A percentile compares a stretch with the other conserved stretches of the same genome.
phyloP scores from a whole-genome alignment of 1,140 invertebrate genomes.

The Brachionus calyciflorus region DNA sequence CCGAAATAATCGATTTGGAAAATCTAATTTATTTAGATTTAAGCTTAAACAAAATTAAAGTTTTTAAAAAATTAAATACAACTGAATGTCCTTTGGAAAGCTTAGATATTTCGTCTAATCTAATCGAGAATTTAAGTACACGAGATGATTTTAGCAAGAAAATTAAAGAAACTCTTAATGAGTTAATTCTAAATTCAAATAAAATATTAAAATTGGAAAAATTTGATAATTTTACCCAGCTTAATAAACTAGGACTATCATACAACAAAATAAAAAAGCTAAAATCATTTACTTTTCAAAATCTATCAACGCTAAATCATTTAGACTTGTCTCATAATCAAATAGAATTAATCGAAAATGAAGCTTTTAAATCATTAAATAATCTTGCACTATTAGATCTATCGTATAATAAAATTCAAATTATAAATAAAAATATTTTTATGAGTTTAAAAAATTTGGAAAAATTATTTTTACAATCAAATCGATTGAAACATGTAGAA shows the following conservation, averaged over 20 bases:
- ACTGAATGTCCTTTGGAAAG: not conserved
- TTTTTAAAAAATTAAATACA: no score
- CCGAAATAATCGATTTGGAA: not conserved
- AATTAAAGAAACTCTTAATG: not conserved
- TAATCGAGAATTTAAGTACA: not conserved
- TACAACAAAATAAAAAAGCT: not conserved
- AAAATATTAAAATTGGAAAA: not conserved
- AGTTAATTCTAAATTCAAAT: not conserved
- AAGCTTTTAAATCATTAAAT: not conserved
- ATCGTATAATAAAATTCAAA: not conserved
- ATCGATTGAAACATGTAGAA: not conserved
- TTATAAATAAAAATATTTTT: not conserved
- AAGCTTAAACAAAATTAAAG: slow-evolving; percentile 3
- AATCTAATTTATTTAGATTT: not conserved
- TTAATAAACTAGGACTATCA: not conserved
- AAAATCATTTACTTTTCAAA: not conserved
- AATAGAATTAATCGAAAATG: not conserved
- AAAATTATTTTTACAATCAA: slow-evolving; percentile 7
- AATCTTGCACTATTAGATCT: not conserved
- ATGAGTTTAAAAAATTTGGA: not conserved
- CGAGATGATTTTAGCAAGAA: not conserved
- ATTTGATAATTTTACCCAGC: not conserved
- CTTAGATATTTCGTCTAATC: not conserved
- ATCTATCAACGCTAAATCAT: not conserved
- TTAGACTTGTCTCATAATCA: not conserved